A percentile compares a stretch with the other conserved stretches of the same genome.
Evolutionary conservation across 2,888 invertebrate genomes (phyloP).

Genomic region (Branchipolynoe longqiensis): DNA sequence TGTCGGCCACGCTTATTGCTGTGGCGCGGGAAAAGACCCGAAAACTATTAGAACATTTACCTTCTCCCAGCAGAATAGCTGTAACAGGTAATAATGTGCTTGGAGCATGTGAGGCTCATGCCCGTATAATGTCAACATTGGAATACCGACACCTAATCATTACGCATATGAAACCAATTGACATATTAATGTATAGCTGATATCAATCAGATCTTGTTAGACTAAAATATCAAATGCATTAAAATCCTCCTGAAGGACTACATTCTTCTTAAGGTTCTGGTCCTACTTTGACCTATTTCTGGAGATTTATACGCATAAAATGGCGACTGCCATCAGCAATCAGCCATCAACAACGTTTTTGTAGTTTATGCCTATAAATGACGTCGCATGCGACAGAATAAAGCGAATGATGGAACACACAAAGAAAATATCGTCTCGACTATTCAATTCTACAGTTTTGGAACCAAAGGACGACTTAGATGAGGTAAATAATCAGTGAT

Average conservation of each 20-base stretch:
- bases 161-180: too few relatives aligned
- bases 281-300: constrained; percentile 52
- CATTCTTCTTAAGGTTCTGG: background rate
- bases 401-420: constrained; percentile 66
- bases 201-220: too few relatives aligned
- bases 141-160: too few relatives aligned
- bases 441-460: constrained; percentile 72
- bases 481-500: constrained; percentile 63
- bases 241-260: background rate
- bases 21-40: too few relatives aligned
- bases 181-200: too few relatives aligned
- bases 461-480: constrained; percentile 74
- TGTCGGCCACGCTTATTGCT: too few relatives aligned
- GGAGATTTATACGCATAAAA: constrained; percentile 54
- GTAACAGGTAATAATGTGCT: too few relatives aligned
- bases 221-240: too few relatives aligned
- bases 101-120: too few relatives aligned
- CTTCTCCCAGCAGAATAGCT: too few relatives aligned
- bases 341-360: constrained; percentile 4
- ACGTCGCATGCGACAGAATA: constrained; percentile 20
- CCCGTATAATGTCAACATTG: too few relatives aligned
- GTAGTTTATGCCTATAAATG: constrained; percentile 20
- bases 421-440: constrained; percentile 68
- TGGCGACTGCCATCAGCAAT: constrained; percentile 46
- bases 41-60: too few relatives aligned